Base-by-base conservation (phyloP, 2,113 vertebrate genomes). In the Myrmophylax atrothorax region DNA sequence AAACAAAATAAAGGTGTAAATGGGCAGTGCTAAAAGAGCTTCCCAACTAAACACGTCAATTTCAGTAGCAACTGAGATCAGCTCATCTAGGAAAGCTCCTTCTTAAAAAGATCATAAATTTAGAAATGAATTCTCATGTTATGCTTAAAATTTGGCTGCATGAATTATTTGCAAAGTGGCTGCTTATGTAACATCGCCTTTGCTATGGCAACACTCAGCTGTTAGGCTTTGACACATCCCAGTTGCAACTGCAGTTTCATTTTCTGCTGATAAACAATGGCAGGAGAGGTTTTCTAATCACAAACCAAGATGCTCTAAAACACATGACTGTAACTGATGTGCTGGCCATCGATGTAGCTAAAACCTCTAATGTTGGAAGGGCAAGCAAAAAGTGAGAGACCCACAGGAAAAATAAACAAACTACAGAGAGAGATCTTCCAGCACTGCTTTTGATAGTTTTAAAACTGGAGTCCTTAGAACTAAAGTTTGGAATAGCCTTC, bases 1-100 rank as follows among this genome's bases (percentile, higher is more conserved):
- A 96, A 97, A 96, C 66, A 97, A 97, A 97, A 97, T 92, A 83
- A 96, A 97, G 91, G 84, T 85, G 92, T 92, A 94, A 97, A 79
- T 9, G 68, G 85, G 64, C 75, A 94, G 52, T 20, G 80, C 90
- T 90, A 93, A 94, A 95, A 95, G 62, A 84, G 42, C 89, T 92
- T 95, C 81, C 37, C 78, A 86, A 66, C 31, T 91, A 92, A 84
- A 62, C 37, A 91, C 55, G 25, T 70, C 89, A 67, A 82, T 85
- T 95, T 87, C 26, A 3, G 89, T 15, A 79, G 52, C 0, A 0
- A 91, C 59, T 40, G 37, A 94, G 38, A 97, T 47, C 52, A 82
- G 20, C 40, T 87, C 60, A 87, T 29, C 68, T 29, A 85, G 79
- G 53, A 87, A 83, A 67, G 81, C 35, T 94, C 90, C 82, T 75